Percentiles rank a stretch among this genome's conserved stretches.
Conservation (phyloP, 2,888 invertebrate genomes). For the Rhyacophila evoluta region DNA sequence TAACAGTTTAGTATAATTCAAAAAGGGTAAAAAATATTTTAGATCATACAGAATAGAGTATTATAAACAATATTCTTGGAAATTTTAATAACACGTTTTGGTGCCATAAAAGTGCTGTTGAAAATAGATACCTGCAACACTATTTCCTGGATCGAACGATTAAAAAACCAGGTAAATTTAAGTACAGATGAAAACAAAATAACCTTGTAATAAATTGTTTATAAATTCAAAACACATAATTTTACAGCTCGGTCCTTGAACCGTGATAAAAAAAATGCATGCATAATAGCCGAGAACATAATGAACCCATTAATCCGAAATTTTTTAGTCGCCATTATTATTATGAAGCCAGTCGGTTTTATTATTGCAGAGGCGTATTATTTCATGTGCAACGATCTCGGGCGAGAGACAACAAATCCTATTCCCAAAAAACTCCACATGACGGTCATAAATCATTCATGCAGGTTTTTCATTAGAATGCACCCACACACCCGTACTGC, state of each 20-base stretch:
- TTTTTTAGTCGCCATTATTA: slow-evolving; percentile 1
- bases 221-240: slow-evolving; percentile 24
- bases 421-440: background rate
- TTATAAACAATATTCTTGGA: too few species aligned
- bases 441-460: slow-evolving; percentile 33
- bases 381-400: slow-evolving; percentile 15
- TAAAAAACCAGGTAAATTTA: background rate
- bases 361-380: slow-evolving; percentile 10
- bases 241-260: slow-evolving; percentile 14
- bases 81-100: too few species aligned
- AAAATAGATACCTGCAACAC: background rate
- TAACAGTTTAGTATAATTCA: too few species aligned
- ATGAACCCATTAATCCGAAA: slow-evolving; percentile 18
- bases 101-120: too few species aligned
- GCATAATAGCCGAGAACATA: background rate
- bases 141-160: background rate
- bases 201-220: slow-evolving; percentile 10
- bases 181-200: background rate
- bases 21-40: too few species aligned
- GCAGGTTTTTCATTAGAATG: slow-evolving; percentile 40
- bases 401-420: background rate
- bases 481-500: slow-evolving; percentile 36
- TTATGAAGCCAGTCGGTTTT: background rate
- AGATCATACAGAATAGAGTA: too few species aligned
- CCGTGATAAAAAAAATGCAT: background rate